These are phyloP conservation scores for Diplodus puntazzo DNA, from an alignment of 2,797 vertebrate species.

Conservation along the genomic window DNA sequence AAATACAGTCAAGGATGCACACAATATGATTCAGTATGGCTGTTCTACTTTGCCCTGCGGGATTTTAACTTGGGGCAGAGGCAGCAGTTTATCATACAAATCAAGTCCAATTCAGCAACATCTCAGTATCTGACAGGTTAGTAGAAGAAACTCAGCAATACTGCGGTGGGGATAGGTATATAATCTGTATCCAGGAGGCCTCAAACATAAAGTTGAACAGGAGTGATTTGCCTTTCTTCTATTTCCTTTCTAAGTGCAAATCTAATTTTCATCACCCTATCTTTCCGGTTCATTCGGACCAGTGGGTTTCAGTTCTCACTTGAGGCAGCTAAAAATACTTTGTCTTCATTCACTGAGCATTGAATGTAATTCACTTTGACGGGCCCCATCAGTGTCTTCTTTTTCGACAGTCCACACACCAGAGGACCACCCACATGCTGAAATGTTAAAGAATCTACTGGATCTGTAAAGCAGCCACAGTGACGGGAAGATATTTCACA, in stretches of 20 bases:
- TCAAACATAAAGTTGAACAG: slow-evolving; percentile 20
- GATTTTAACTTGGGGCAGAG: not conserved
- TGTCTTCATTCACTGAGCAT: slow-evolving; percentile 45
- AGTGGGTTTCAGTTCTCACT: slow-evolving; percentile 76
- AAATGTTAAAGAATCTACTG: slow-evolving; percentile 3
- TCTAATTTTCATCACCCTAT: slow-evolving; percentile 70
- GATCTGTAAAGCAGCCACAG: slow-evolving; percentile 1
- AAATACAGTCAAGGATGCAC: too few species aligned
- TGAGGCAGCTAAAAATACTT: slow-evolving; percentile 77
- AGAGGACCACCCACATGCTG: slow-evolving; percentile 22
- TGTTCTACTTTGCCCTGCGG: not conserved
- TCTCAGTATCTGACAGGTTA: not conserved
- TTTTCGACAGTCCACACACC: slow-evolving; percentile 35
- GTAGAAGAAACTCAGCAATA: not conserved
- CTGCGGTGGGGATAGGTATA: not conserved
- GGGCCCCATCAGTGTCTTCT: slow-evolving; percentile 30
- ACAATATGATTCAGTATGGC: too few species aligned
- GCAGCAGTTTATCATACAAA: too few species aligned
- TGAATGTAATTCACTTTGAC: slow-evolving; percentile 71
- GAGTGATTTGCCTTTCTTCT: slow-evolving; percentile 47
- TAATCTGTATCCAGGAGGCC: slow-evolving; percentile 32
- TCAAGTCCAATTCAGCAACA: too few species aligned
- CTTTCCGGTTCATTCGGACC: slow-evolving; percentile 73
- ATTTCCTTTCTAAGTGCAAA: slow-evolving; percentile 70
- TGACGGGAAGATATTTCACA: not conserved